These are phyloP conservation scores for Ranitomeya imitator DNA, from an alignment of 2,113 vertebrate species.

Conservation along the genomic window DNA sequence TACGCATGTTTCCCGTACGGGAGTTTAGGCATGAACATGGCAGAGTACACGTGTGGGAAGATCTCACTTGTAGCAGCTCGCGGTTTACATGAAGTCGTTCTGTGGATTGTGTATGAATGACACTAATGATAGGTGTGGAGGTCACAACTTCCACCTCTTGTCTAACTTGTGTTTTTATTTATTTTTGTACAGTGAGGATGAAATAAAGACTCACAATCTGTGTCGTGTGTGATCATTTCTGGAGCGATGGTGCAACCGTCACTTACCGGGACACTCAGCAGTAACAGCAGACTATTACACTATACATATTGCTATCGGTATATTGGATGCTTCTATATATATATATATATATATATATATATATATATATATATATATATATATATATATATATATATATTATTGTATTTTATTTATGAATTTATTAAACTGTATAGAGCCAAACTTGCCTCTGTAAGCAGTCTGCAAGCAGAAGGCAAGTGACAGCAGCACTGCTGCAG, in stretches of 20 bases:
- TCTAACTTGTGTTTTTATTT: constrained; percentile 93
- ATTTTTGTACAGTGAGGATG: constrained; percentile 99
- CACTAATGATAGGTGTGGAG: constrained; percentile 41
- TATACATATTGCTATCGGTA: neutral
- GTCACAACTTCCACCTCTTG: constrained; percentile 56
- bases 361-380: too few relatives aligned
- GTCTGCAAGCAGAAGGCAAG: too few relatives aligned
- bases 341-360: too few relatives aligned
- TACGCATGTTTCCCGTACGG: constrained; percentile 34
- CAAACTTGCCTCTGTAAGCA: too few relatives aligned
- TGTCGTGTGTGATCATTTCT: constrained; percentile 56
- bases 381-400: too few relatives aligned
- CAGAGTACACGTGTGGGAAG: neutral
- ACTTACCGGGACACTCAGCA: neutral
- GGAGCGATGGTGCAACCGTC: neutral
- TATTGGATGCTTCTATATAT: too few relatives aligned
- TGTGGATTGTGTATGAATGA: constrained; percentile 79
- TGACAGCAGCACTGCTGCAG: too few relatives aligned
- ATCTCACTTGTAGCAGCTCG: constrained; percentile 19
- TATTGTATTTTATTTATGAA: too few relatives aligned
- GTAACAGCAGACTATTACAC: constrained; percentile 70
- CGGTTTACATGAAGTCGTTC: constrained; percentile 63
- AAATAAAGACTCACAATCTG: constrained; percentile 96
- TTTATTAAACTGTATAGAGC: too few relatives aligned
- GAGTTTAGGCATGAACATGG: constrained; percentile 34